Percentiles rank a stretch among this genome's conserved stretches.
Conservation (phyloP, 2,113 vertebrate species). For the Rhipidura dahli region DNA sequence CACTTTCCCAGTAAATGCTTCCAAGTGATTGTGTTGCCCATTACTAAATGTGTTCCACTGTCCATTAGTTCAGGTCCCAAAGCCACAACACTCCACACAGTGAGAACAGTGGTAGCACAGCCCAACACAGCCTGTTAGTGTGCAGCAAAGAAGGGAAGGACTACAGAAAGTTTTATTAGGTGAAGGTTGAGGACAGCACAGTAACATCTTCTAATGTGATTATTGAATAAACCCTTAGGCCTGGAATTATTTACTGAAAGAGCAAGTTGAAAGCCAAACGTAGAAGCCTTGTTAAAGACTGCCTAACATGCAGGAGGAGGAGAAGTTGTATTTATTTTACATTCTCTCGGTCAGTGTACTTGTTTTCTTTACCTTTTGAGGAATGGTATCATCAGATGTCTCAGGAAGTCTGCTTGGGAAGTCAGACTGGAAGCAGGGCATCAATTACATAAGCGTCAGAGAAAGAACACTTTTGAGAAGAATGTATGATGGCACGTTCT, state of each 20-base stretch:
- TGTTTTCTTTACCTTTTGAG: conserved; percentile 81
- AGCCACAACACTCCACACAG: conserved; percentile 1
- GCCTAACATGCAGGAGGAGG: conserved; percentile 72
- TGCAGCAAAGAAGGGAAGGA: conserved; percentile 29
- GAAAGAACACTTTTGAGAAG: conserved; percentile 60
- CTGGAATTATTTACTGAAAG: conserved; percentile 32
- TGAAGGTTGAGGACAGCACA: conserved; percentile 14
- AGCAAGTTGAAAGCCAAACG: conserved; percentile 60
- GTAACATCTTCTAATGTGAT: background rate
- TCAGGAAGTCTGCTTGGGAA: conserved; percentile 79
- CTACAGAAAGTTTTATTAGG: conserved; percentile 37
- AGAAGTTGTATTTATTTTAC: conserved; percentile 38
- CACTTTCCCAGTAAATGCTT: background rate
- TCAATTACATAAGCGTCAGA: conserved; percentile 76
- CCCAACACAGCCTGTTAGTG: conserved; percentile 70
- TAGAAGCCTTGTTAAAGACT: conserved; percentile 72
- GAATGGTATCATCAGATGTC: conserved; percentile 78
- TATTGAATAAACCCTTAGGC: conserved; percentile 14
- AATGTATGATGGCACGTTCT: background rate
- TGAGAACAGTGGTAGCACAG: conserved; percentile 52
- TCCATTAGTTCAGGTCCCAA: conserved; percentile 40
- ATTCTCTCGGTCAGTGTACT: conserved; percentile 33
- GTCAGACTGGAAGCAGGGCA: conserved; percentile 83
- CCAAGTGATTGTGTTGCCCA: conserved; percentile 41
- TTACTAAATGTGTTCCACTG: conserved; percentile 54